These are phyloP conservation scores for Agrilus cyanescens DNA, from an alignment of 2,888 invertebrate genomes.

Conservation along the genomic window DNA sequence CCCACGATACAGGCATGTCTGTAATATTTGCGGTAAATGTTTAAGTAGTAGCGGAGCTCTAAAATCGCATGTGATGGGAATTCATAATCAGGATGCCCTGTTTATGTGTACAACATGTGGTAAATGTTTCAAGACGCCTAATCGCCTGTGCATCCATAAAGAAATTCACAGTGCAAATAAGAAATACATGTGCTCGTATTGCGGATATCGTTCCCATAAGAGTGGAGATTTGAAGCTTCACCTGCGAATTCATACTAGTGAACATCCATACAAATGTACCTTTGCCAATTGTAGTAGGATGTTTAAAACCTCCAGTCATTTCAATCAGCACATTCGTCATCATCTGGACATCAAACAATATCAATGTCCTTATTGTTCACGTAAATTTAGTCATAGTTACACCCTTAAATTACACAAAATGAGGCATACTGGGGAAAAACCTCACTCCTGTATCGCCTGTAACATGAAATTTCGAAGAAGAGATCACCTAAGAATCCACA, in stretches of 20 bases:
- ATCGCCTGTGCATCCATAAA: slow-evolving; percentile 17
- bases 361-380: slow-evolving; percentile 16
- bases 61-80: slow-evolving; percentile 18
- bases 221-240: slow-evolving; percentile 21
- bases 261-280: slow-evolving; percentile 19
- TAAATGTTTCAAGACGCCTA: slow-evolving; percentile 19
- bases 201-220: slow-evolving; percentile 18
- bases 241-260: slow-evolving; percentile 20
- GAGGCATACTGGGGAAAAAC: slow-evolving; percentile 20
- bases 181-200: slow-evolving; percentile 18
- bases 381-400: slow-evolving; percentile 17
- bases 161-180: slow-evolving; percentile 18
- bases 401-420: slow-evolving; percentile 20
- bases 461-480: slow-evolving; percentile 18
- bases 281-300: slow-evolving; percentile 18
- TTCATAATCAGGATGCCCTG: slow-evolving; percentile 17
- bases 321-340: slow-evolving; percentile 18
- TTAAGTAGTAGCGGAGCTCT: slow-evolving; percentile 19
- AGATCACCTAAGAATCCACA: slow-evolving; percentile 20
- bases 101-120: slow-evolving; percentile 19
- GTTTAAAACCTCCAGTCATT: slow-evolving; percentile 19
- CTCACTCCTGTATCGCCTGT: slow-evolving; percentile 18
- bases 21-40: slow-evolving; percentile 21
- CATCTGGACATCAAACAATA: slow-evolving; percentile 19
- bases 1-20: slow-evolving; percentile 15